Evolutionary conservation across 2,113 vertebrate species (phyloP).

Genomic region (Cephalopholis sonnerati): DNA sequence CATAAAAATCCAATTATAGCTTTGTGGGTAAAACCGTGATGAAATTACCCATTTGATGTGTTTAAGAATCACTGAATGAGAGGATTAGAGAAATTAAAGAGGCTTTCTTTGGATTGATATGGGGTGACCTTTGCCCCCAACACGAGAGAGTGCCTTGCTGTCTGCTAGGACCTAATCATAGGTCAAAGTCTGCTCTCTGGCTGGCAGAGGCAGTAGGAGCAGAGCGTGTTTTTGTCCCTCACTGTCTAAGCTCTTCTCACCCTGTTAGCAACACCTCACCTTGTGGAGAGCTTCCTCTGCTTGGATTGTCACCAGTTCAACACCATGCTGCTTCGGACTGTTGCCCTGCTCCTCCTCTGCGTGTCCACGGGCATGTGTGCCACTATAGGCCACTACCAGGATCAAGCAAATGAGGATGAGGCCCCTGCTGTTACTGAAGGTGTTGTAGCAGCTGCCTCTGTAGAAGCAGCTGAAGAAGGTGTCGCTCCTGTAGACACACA

Average conservation of each 20-base stretch:
- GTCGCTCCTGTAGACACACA: conserved; percentile 12
- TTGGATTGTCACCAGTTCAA: conserved; percentile 11
- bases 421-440: not conserved
- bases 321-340: conserved; percentile 73
- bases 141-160: conserved; percentile 76
- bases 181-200: conserved; percentile 83
- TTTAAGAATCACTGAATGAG: conserved; percentile 37
- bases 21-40: conserved; percentile 24
- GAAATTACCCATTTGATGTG: conserved; percentile 18
- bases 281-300: conserved; percentile 12
- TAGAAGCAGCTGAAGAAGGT: conserved; percentile 20
- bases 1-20: conserved; percentile 25
- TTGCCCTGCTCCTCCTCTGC: conserved; percentile 81
- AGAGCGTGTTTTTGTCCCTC: conserved; percentile 49
- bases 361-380: conserved; percentile 70
- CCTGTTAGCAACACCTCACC: conserved; percentile 34
- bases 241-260: conserved; percentile 53
- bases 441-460: not conserved
- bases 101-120: conserved; percentile 57
- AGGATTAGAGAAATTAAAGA: conserved; percentile 38
- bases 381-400: conserved; percentile 66
- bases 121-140: conserved; percentile 76
- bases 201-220: conserved; percentile 49
- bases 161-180: conserved; percentile 79
- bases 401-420: conserved; percentile 13